Percentiles rank a stretch among this genome's conserved stretches.
Conservation (phyloP, 2,113 vertebrate genomes). For the Etheostoma cragini region DNA sequence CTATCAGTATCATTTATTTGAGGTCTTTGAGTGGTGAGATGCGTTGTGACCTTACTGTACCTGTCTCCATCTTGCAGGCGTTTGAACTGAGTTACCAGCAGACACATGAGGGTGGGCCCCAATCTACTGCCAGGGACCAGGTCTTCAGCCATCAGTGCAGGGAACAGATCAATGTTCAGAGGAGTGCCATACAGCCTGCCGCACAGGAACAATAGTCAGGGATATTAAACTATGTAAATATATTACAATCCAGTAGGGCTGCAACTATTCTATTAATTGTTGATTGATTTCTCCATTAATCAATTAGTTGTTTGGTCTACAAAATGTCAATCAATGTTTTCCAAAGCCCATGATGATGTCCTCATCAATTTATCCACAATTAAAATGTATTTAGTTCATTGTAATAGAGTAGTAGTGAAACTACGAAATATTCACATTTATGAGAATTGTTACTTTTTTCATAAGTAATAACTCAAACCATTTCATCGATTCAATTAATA, state of each 20-base stretch:
- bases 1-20: neutral
- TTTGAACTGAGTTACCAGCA: constrained; percentile 92
- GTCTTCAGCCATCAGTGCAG: constrained; percentile 97
- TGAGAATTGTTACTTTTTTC: too few species aligned
- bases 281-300: too few species aligned
- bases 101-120: constrained; percentile 95
- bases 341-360: too few species aligned
- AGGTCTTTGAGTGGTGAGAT: neutral
- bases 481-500: too few species aligned
- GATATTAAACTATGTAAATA: neutral
- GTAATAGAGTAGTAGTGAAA: too few species aligned
- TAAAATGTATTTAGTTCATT: too few species aligned
- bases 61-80: constrained; percentile 94
- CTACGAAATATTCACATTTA: too few species aligned
- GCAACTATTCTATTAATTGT: too few species aligned
- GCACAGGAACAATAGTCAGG: neutral
- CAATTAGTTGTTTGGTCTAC: too few species aligned
- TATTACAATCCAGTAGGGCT: neutral
- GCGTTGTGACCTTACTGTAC: constrained; percentile 72
- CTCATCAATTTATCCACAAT: too few species aligned
- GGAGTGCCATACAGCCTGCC: constrained; percentile 93
- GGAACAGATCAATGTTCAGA: constrained; percentile 95
- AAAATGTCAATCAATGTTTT: too few species aligned
- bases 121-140: constrained; percentile 93
- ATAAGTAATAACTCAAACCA: too few species aligned